Evolutionary conservation across 2,888 invertebrate species (phyloP).

Genomic region (Drosophila lutescens): DNA sequence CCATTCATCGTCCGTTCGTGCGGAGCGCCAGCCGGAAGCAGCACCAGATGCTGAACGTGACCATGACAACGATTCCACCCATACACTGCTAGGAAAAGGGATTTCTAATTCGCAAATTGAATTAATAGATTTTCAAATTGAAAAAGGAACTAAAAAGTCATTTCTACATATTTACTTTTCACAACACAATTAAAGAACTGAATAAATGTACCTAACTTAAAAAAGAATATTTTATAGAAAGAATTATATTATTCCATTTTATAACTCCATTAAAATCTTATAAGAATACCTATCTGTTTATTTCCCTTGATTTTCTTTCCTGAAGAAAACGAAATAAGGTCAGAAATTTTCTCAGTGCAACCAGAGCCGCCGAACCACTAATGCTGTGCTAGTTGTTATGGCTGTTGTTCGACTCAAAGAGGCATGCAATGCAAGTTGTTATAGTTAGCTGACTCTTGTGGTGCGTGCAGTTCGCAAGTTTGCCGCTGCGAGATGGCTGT

Average conservation of each 20-base stretch:
- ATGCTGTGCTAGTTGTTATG: slow-evolving; percentile 67
- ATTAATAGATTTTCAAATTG: too few relatives aligned
- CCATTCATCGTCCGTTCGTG: slow-evolving; percentile 64
- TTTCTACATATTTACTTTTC: too few relatives aligned
- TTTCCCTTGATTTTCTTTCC: too few relatives aligned
- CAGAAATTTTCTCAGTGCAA: slow-evolving; percentile 7
- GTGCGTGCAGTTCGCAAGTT: slow-evolving; percentile 65
- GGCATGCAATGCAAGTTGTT: slow-evolving; percentile 59
- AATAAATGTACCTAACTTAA: too few relatives aligned
- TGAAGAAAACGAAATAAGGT: too few relatives aligned
- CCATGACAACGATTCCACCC: slow-evolving; percentile 67
- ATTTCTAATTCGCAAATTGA: too few relatives aligned
- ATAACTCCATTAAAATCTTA: too few relatives aligned
- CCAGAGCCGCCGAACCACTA: slow-evolving; percentile 43
- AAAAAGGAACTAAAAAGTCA: too few relatives aligned
- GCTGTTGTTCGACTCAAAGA: slow-evolving; percentile 61
- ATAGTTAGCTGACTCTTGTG: slow-evolving; percentile 40
- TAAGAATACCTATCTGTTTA: too few relatives aligned
- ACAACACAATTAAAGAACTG: too few relatives aligned
- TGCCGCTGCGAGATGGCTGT: slow-evolving; percentile 23
- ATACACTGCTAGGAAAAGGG: slow-evolving; percentile 1
- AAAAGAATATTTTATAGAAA: too few relatives aligned
- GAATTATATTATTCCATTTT: too few relatives aligned
- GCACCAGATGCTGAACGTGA: slow-evolving; percentile 63
- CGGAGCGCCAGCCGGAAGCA: slow-evolving; percentile 59